A percentile compares a stretch with the other conserved stretches of the same genome.
Evolutionary conservation across 2,888 invertebrate species (phyloP).

Genomic region (Synanthedon myopaeformis): DNA sequence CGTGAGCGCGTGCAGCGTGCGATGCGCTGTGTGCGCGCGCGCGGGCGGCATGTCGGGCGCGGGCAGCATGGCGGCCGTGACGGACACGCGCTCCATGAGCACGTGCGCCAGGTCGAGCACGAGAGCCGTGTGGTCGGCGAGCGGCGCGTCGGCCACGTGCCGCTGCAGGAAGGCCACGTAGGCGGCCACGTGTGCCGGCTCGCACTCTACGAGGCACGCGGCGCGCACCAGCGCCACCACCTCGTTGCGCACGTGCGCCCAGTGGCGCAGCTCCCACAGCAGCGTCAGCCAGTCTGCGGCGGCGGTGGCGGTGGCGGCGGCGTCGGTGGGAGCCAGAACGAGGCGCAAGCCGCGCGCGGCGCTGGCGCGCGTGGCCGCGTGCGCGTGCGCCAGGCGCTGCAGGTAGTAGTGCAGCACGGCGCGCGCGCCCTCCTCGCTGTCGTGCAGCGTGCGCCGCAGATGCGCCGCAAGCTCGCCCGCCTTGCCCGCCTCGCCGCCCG

Average conservation of each 20-base stretch:
- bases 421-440: constrained; percentile 73
- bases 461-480: constrained; percentile 78
- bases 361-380: constrained; percentile 80
- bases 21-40: constrained; percentile 46
- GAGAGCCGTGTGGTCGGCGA: constrained; percentile 35
- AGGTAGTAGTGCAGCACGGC: constrained; percentile 93
- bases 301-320: constrained; percentile 81
- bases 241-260: constrained; percentile 76
- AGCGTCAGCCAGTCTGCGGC: constrained; percentile 52
- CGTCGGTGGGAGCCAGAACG: constrained; percentile 83
- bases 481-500: constrained; percentile 36
- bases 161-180: constrained; percentile 88
- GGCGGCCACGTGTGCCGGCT: constrained; percentile 82
- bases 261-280: constrained; percentile 82
- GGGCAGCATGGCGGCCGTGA: constrained; percentile 85
- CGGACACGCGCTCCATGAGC: constrained; percentile 90
- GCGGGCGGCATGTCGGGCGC: constrained; percentile 45
- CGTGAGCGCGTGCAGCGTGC: constrained; percentile 76
- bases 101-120: constrained; percentile 85
- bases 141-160: constrained; percentile 64
- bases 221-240: constrained; percentile 81
- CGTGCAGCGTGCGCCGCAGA: constrained; percentile 64
- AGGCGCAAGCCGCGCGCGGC: constrained; percentile 81
- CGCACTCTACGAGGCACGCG: constrained; percentile 92
- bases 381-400: constrained; percentile 84